Evolutionary conservation across 2,113 vertebrate species (phyloP).

Genomic region (Thamnaconus septentrionalis): DNA sequence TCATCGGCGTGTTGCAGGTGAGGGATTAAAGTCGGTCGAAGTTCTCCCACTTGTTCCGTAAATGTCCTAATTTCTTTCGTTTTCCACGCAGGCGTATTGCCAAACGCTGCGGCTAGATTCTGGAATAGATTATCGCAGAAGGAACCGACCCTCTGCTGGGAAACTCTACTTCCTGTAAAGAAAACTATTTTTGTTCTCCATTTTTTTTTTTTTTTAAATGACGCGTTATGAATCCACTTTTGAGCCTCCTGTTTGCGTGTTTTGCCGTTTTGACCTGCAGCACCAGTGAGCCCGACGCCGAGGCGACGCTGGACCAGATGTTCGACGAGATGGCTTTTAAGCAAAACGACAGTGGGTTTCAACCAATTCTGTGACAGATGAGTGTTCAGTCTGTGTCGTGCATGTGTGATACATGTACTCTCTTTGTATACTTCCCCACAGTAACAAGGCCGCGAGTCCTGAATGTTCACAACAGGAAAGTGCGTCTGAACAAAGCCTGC

Average conservation of each 20-base stretch:
- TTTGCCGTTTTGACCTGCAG: conserved; percentile 66
- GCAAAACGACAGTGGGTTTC: conserved; percentile 98
- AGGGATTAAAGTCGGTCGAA: conserved; percentile 9
- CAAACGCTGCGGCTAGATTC: conserved; percentile 88
- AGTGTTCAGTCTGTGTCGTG: not conserved
- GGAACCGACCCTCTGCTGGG: conserved; percentile 83
- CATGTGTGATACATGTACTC: not conserved
- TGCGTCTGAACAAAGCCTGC: conserved; percentile 91
- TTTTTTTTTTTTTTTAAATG: not conserved
- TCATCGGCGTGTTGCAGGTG: conserved; percentile 95
- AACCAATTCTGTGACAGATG: conserved; percentile 4
- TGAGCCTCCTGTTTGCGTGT: not conserved
- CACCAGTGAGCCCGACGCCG: conserved; percentile 91
- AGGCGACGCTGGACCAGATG: conserved; percentile 90
- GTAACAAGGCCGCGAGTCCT: conserved; percentile 95
- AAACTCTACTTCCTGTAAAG: conserved; percentile 96
- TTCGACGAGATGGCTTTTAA: conserved; percentile 98
- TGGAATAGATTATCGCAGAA: conserved; percentile 93
- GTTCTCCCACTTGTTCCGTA: not conserved
- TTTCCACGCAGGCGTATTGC: conserved; percentile 83
- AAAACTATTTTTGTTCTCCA: not conserved
- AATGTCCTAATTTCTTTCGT: not conserved
- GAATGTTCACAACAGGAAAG: conserved; percentile 91
- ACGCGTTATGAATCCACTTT: not conserved
- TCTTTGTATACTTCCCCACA: conserved; percentile 40